Evolutionary conservation across 2,113 vertebrate species (phyloP), one percentile per base, ranked within the genome.

Genomic region (Tricholaema leucomelas): DNA sequence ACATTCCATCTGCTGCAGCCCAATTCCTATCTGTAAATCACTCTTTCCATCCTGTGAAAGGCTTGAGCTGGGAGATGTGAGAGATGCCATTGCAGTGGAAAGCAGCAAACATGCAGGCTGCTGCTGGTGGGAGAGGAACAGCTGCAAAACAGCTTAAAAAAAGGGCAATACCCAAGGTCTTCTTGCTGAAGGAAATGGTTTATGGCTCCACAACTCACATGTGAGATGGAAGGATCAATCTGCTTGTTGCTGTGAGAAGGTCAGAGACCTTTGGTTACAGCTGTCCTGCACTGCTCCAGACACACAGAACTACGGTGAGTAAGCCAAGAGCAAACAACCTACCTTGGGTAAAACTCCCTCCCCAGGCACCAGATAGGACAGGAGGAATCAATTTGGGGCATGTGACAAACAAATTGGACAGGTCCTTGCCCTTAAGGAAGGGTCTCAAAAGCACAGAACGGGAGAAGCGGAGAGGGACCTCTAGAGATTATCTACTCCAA

Each of bases 21-120:
- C 94, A 87, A 85, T 64, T 95, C 40, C 84, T 58, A 15, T 82
- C 59, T 73, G 33, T 36, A 82, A 85, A 84, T 82, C 86, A 79
- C 17, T 55, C 4, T 81, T 95, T 80, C 81, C 78, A 70, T 1
- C 21, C 15, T 23, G 21, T 30, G 54, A 36, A 87, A 87, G 36
- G 59, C n/a, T 52, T 55, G 28, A 54, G 24, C 27, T 86, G 70
- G 19, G 66, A 86, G 36, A 25, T 3, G 2, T 0, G 10, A 83
- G 48, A 61, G 19, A 81, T 40, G 15, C 8, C 10, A 19, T 14
- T 74, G n/a, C 30, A 46, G 5, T 64, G 85, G 72, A 74, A 94
- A 94, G 30, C 71, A 74, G 15, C 9, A 42, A 66, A 77, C 28
- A 28, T 6, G 6, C 17, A 54, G 25, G 8, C 30, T 82, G n/a